phyloP scores from a whole-genome alignment of 2,797 vertebrate genomes.

The Craterocephalus amniculus region DNA sequence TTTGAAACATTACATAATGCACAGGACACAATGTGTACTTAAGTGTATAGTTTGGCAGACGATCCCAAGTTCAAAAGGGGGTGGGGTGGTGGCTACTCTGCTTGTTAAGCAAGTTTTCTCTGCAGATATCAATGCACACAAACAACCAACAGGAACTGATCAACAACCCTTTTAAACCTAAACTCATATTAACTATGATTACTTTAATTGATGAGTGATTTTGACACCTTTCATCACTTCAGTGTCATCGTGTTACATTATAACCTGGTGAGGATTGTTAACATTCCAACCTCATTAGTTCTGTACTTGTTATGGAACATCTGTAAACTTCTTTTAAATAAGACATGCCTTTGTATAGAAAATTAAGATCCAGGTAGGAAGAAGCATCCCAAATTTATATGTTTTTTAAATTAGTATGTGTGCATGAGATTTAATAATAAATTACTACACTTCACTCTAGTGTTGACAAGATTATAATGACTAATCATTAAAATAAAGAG shows the following conservation, averaged over 20 bases:
- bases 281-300: slow-evolving; percentile 61
- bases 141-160: neutral
- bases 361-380: slow-evolving; percentile 15
- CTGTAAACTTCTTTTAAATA: slow-evolving; percentile 63
- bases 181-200: neutral
- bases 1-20: neutral
- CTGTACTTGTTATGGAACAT: slow-evolving; percentile 65
- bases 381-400: slow-evolving; percentile 11
- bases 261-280: slow-evolving; percentile 41
- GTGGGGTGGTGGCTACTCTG: too few relatives aligned
- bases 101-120: neutral
- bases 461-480: neutral
- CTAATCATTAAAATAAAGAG: neutral
- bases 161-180: neutral
- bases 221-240: slow-evolving; percentile 48
- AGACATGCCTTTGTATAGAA: slow-evolving; percentile 60
- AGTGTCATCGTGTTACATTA: slow-evolving; percentile 48
- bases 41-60: neutral
- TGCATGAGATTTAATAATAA: neutral
- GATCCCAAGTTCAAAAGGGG: too few relatives aligned
- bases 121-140: neutral
- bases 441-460: neutral
- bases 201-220: slow-evolving; percentile 55
- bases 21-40: neutral
- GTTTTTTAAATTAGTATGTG: neutral